Conservation (phyloP, 2,797 vertebrate genomes). For the Mastacembelus armatus region DNA sequence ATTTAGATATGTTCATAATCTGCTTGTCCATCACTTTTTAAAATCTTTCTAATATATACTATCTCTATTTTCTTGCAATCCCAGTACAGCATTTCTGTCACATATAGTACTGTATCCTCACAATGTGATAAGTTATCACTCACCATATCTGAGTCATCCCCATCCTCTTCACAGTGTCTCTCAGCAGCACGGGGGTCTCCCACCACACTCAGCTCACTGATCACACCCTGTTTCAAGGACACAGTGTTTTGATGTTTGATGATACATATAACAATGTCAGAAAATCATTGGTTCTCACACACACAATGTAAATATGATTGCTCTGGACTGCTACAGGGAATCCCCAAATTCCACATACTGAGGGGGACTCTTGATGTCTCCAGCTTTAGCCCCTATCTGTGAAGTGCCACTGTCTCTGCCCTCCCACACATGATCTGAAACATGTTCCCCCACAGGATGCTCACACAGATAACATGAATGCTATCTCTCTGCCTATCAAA, state of each 20-base stretch:
- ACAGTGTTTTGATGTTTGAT: slow-evolving; percentile 21
- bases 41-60: too few relatives aligned
- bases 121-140: slow-evolving; percentile 54
- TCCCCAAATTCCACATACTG: slow-evolving; percentile 33
- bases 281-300: slow-evolving; percentile 17
- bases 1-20: background rate
- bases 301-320: slow-evolving; percentile 1
- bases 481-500: slow-evolving; percentile 52
- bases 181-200: slow-evolving; percentile 87
- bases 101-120: background rate
- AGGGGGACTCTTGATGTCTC: slow-evolving; percentile 50
- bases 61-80: too few relatives aligned
- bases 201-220: slow-evolving; percentile 88
- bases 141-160: slow-evolving; percentile 90
- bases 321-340: slow-evolving; percentile 40
- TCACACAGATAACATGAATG: slow-evolving; percentile 33
- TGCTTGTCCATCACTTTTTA: background rate
- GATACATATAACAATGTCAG: slow-evolving; percentile 11
- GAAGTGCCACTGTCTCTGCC: slow-evolving; percentile 50
- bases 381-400: slow-evolving; percentile 35
- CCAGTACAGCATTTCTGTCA: background rate
- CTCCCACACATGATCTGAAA: slow-evolving; percentile 25
- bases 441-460: slow-evolving; percentile 54
- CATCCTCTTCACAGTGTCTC: slow-evolving; percentile 91
- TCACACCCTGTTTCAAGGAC: slow-evolving; percentile 84